Evolutionary conservation across 2,797 vertebrate genomes (phyloP).

Genomic region (Lates japonicus): DNA sequence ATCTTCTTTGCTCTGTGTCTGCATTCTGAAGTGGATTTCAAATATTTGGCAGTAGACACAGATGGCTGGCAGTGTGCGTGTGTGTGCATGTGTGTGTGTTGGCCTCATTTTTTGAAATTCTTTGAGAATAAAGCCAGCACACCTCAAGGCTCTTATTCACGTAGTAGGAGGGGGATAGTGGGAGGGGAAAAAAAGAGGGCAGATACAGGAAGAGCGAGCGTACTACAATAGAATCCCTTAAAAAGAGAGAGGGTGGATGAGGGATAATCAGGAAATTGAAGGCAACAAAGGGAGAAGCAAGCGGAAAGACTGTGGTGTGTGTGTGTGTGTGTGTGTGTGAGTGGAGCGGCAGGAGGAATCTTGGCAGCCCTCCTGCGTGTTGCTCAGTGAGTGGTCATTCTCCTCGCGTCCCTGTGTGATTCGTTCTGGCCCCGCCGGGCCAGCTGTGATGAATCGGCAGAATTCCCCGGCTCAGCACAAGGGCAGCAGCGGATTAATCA

Average conservation of each 20-base stretch:
- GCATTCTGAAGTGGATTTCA: conserved; percentile 24
- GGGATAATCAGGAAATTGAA: conserved; percentile 56
- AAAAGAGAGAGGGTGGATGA: conserved; percentile 36
- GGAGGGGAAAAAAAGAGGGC: background rate
- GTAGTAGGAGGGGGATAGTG: background rate
- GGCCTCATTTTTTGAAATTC: background rate
- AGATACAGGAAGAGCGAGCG: conserved; percentile 7
- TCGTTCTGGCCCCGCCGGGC: conserved; percentile 72
- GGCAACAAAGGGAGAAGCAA: conserved; percentile 53
- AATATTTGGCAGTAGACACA: conserved; percentile 24
- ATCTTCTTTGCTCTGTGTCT: conserved; percentile 7
- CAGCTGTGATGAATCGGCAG: conserved; percentile 86
- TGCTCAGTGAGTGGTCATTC: conserved; percentile 81
- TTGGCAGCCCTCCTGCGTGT: conserved; percentile 74
- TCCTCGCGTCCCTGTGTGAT: conserved; percentile 78
- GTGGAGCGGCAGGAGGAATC: conserved; percentile 66
- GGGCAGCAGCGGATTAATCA: conserved; percentile 83
- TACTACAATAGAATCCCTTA: background rate
- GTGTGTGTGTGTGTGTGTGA: conserved; percentile 23
- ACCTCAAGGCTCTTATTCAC: conserved; percentile 21
- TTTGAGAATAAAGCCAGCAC: conserved; percentile 25
- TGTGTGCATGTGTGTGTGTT: background rate
- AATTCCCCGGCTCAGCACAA: conserved; percentile 82
- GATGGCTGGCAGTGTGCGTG: conserved; percentile 1
- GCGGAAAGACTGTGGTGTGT: conserved; percentile 38